Evolutionary conservation across 2,888 invertebrate species (phyloP).

Genomic region (Cheilosia urbana): DNA sequence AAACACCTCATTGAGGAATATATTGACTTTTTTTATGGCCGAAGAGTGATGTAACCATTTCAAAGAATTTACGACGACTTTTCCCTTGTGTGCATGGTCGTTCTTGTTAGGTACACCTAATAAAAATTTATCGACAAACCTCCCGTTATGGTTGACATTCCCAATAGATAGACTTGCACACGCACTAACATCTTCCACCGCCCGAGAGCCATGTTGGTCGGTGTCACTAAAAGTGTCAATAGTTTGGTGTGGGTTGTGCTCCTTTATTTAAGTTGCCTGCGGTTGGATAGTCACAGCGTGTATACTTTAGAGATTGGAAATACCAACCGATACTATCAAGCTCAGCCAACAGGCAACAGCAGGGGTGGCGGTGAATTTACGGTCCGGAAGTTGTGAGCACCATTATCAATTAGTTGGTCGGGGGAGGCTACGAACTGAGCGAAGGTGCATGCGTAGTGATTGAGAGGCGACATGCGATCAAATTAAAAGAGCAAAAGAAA

Average conservation of each 20-base stretch:
- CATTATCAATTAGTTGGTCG: neutral
- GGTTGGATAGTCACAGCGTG: neutral
- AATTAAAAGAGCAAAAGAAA: conserved; percentile 1
- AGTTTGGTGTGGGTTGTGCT: neutral
- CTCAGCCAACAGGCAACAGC: neutral
- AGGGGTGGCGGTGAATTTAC: neutral
- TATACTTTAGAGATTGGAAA: neutral
- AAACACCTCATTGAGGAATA: neutral
- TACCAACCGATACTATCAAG: neutral
- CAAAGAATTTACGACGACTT: neutral
- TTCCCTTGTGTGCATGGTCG: neutral
- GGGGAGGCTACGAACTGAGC: neutral
- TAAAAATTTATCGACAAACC: conserved; percentile 1
- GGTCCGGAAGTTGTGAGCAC: conserved; percentile 2
- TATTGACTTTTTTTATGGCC: neutral
- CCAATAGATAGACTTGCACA: neutral
- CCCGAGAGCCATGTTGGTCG: neutral
- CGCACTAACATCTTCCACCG: neutral
- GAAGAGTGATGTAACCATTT: neutral
- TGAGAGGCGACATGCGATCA: neutral
- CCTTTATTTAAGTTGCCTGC: neutral
- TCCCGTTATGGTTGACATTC: neutral
- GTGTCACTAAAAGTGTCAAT: conserved; percentile 1
- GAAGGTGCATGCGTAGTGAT: neutral
- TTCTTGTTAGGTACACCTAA: neutral